phyloP scores from a whole-genome alignment of 2,888 invertebrate species.

The Crocallis elinguaria region DNA sequence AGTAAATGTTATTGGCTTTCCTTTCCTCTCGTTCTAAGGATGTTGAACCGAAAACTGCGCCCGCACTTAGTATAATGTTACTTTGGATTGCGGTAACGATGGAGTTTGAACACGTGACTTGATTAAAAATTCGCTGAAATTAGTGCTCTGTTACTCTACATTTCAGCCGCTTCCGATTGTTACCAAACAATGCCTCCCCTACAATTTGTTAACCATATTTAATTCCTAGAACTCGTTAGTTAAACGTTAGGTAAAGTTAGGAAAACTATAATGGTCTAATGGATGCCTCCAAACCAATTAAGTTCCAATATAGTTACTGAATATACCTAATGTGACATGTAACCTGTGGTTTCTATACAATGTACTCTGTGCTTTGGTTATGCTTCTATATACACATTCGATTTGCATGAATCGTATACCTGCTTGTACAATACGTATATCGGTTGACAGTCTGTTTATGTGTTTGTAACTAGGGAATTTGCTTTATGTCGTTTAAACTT shows the following conservation, averaged over 20 bases:
- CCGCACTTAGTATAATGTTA: background rate
- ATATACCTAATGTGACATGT: background rate
- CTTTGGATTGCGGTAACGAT: background rate
- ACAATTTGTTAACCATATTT: background rate
- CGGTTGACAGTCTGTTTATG: too few species aligned
- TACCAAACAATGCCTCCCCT: background rate
- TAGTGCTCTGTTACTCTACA: background rate
- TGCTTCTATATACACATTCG: background rate
- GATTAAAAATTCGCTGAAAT: background rate
- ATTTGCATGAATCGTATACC: too few species aligned
- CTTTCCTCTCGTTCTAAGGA: background rate
- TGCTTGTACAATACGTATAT: too few species aligned
- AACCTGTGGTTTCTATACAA: too few species aligned
- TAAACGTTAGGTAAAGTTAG: background rate
- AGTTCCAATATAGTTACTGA: background rate
- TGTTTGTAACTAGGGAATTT: too few species aligned
- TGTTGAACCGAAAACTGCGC: background rate
- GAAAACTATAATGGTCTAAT: background rate
- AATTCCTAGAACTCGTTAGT: background rate
- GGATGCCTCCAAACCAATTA: background rate
- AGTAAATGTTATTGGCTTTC: background rate
- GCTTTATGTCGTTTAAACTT: too few species aligned
- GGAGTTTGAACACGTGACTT: background rate
- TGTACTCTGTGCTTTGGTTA: background rate
- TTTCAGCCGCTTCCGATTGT: background rate